phyloP scores from a whole-genome alignment of 2,797 vertebrate genomes.

The Pantherophis vulpinus region DNA sequence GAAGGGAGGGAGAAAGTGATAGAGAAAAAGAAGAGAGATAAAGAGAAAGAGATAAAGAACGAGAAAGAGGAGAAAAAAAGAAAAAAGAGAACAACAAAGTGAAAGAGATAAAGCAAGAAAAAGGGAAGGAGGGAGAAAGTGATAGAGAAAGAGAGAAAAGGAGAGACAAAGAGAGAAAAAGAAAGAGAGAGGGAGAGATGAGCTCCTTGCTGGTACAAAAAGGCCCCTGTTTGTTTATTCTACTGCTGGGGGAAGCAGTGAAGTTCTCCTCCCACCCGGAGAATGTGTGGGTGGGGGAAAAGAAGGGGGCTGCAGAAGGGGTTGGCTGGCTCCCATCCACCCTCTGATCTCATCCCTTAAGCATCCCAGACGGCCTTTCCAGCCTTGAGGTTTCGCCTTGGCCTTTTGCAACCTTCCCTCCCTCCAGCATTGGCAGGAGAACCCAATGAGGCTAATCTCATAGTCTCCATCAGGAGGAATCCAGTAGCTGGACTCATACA shows the following conservation, averaged over 20 bases:
- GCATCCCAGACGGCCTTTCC: slow-evolving; percentile 1
- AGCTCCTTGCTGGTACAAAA: not conserved
- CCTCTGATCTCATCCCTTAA: slow-evolving; percentile 6
- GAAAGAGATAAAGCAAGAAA: too few species aligned
- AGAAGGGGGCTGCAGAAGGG: not conserved
- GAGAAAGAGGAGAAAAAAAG: too few species aligned
- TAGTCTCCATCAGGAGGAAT: not conserved
- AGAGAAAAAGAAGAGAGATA: too few species aligned
- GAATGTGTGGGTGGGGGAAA: not conserved
- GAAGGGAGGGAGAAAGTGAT: too few species aligned
- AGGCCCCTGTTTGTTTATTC: not conserved
- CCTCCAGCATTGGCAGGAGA: not conserved
- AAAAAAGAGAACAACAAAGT: too few species aligned
- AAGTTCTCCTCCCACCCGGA: not conserved
- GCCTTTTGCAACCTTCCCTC: not conserved
- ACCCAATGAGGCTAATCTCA: not conserved
- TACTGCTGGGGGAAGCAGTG: not conserved
- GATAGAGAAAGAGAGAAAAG: not conserved
- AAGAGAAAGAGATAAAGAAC: too few species aligned
- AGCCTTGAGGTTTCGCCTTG: not conserved
- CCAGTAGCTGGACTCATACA: not conserved
- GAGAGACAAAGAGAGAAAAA: not conserved
- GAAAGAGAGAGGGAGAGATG: not conserved
- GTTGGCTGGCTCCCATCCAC: not conserved
- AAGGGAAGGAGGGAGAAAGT: not conserved